Evolutionary conservation across 1,140 invertebrate genomes (phyloP), one percentile per base, ranked within the genome.

Genomic region (Drosophila rufa): DNA sequence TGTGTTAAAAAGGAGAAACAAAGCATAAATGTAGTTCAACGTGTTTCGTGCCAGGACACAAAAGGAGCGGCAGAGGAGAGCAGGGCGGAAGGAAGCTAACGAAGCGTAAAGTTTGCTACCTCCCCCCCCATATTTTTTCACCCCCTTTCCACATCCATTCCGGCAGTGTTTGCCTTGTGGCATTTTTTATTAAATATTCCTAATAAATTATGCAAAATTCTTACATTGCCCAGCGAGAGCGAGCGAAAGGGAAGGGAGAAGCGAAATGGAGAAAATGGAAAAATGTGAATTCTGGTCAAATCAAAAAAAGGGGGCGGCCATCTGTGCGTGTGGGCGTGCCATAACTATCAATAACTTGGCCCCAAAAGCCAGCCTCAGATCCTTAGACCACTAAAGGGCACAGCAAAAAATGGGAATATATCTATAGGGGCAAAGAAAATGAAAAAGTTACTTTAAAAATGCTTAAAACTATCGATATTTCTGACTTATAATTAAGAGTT

Each of bases 181-280:
- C 79, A 80, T 84, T 89, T 89, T 87, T 87, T 87, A 87, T 87
- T 87, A 87, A 89, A 87, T 87, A 89, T 87, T 87, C 77, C 84
- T 87, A 87, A 87, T 87, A 87, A 87, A 87, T 87, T 87, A 87
- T 87, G 84, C 78, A 87, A 87, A 89, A 90, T 80, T 87, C 66
- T 74, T 84, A 80, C 84, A 87, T 84, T 87, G 80, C 80, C 67
- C 40, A 48, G 50, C 55, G 36, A 74, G 76, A 74, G 59, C 25
- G 12, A 56, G 40, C 50, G 46, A 27, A 42, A 60, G 56, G 60
- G 27, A 1, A 25, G 7, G 4, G 36, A 57, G 47, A 55, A 22
- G 22, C 15, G 36, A 25, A 60, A n/a, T 17, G 14, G 50, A 17
- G 22, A 38, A 45, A 17, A 30, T 33, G 25, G 36, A 55, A 51